These are phyloP conservation scores for Mesitornis unicolor DNA, from an alignment of 2,113 vertebrate genomes.

Conservation along the genomic window DNA sequence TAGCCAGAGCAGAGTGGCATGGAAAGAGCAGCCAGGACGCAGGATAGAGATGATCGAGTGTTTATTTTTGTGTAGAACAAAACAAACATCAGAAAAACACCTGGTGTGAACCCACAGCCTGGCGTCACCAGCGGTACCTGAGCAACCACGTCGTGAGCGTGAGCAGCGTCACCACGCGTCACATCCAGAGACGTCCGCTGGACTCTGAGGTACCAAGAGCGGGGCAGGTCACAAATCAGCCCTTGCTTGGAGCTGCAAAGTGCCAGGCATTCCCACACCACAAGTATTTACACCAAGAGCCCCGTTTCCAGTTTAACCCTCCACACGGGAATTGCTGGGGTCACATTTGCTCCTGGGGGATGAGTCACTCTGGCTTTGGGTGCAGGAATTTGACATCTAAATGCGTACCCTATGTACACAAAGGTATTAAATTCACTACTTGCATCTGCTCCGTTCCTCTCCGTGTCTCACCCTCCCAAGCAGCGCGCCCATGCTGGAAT, in stretches of 20 bases:
- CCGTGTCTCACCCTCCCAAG: neutral
- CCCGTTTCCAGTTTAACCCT: neutral
- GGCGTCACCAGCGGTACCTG: neutral
- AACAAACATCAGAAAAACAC: neutral
- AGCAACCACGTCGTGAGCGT: rapidly evolving
- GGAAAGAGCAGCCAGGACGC: neutral
- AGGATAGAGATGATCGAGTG: neutral
- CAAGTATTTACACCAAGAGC: neutral
- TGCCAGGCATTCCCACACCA: rapidly evolving
- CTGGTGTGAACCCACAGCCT: rapidly evolving
- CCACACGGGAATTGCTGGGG: neutral
- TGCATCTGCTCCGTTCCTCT: too few relatives aligned
- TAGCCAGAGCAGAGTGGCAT: neutral
- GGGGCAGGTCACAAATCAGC: neutral
- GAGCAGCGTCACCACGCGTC: rapidly evolving
- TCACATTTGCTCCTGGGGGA: neutral
- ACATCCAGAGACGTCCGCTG: rapidly evolving
- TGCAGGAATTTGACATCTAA: neutral
- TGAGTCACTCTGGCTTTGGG: rapidly evolving
- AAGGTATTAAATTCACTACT: rapidly evolving
- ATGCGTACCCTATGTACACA: rapidly evolving
- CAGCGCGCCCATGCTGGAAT: rapidly evolving
- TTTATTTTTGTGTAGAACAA: neutral
- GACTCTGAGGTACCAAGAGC: too few relatives aligned
- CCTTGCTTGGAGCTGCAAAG: neutral